Conservation (phyloP, 2,797 vertebrate genomes). For the Acipenser ruthenus region DNA sequence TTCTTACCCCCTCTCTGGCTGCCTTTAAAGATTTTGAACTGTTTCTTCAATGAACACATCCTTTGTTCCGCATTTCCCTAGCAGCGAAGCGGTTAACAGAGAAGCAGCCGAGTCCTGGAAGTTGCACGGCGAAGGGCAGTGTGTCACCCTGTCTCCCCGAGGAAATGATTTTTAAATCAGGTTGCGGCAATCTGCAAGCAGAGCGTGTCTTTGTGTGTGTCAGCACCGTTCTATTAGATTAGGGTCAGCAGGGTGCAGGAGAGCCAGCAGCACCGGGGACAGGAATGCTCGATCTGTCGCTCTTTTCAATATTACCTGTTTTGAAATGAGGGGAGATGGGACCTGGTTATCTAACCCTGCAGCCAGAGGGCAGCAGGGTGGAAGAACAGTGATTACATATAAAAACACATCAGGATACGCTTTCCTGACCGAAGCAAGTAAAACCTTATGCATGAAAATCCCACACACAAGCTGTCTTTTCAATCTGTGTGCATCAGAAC, state of each 20-base stretch:
- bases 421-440: no score
- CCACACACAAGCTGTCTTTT: no score
- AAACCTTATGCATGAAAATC: no score
- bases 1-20: no score
- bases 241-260: slow-evolving; percentile 2
- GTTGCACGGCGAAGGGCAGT: not conserved
- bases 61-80: no score
- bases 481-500: no score
- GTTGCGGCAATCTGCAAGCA: not conserved
- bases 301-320: slow-evolving; percentile 9
- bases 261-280: not conserved
- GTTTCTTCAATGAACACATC: no score
- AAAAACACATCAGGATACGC: no score
- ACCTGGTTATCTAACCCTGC: slow-evolving; percentile 29
- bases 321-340: slow-evolving; percentile 12
- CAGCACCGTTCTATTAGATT: slow-evolving; percentile 13
- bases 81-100: not conserved
- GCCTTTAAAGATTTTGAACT: no score
- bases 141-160: not conserved
- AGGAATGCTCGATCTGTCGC: slow-evolving; percentile 5
- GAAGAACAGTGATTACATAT: no score
- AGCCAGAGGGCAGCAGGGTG: not conserved
- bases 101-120: not conserved
- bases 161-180: not conserved
- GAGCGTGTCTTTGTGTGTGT: slow-evolving; percentile 31